phyloP scores from a whole-genome alignment of 2,113 vertebrate species.

The Scytalopus superciliaris region DNA sequence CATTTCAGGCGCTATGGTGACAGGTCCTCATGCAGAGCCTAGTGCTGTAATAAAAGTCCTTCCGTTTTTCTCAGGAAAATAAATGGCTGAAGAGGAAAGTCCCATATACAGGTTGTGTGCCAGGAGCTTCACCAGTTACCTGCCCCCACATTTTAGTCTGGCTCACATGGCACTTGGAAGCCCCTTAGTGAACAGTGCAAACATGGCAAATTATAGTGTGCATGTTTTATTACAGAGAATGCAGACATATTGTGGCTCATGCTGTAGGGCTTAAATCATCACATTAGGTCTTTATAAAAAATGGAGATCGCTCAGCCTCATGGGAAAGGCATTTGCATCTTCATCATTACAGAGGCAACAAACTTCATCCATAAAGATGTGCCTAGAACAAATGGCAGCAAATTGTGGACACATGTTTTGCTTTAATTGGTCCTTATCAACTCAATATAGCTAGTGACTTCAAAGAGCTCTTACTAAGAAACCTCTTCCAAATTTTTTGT shows the following conservation, averaged over 20 bases:
- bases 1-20: background rate
- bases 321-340: constrained; percentile 54
- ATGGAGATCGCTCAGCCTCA: background rate
- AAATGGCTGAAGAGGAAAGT: background rate
- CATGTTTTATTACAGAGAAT: constrained; percentile 5
- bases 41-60: background rate
- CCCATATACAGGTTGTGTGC: fast-evolving
- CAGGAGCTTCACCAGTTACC: background rate
- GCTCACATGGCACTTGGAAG: background rate
- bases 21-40: background rate
- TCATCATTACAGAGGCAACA: constrained; percentile 42
- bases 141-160: background rate
- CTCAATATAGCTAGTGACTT: constrained; percentile 24
- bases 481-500: constrained; percentile 1
- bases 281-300: constrained; percentile 45
- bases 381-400: constrained; percentile 57
- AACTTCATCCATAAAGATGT: constrained; percentile 62
- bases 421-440: constrained; percentile 50
- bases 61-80: background rate
- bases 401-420: constrained; percentile 56
- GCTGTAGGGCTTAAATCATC: constrained; percentile 47
- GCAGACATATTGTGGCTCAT: constrained; percentile 20
- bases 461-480: constrained; percentile 19
- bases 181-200: background rate
- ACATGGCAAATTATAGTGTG: background rate